phyloP scores from a whole-genome alignment of 37 sponge, comb jelly and placozoan genomes.

The Ephydatia muelleri region DNA sequence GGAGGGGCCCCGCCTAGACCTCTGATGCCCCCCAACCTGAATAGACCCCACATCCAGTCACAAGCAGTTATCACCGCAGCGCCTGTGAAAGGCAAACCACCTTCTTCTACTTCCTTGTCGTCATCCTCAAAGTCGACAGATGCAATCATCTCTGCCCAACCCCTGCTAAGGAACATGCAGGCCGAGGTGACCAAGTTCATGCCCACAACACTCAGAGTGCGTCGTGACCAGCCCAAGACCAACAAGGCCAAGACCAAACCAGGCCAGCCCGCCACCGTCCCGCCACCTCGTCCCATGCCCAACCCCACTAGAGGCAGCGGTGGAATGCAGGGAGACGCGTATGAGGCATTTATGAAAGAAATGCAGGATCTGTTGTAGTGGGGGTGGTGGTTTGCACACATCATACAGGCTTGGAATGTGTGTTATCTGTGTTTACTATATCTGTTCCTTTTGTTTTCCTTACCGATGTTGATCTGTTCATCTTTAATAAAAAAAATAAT shows the following conservation, averaged over 20 bases:
- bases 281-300: not conserved
- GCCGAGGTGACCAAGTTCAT: constrained; percentile 96
- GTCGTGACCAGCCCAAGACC: constrained; percentile 79
- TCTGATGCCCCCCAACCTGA: constrained; percentile 27
- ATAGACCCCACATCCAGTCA: constrained; percentile 67
- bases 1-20: constrained; percentile 47
- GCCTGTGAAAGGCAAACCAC: constrained; percentile 10
- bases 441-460: too few relatives aligned
- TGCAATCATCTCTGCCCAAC: constrained; percentile 85
- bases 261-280: not conserved
- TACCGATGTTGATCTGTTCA: too few relatives aligned
- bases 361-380: constrained; percentile 90
- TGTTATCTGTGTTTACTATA: too few relatives aligned
- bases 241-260: constrained; percentile 33
- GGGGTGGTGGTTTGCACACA: too few relatives aligned
- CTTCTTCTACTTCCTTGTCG: not conserved
- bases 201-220: constrained; percentile 83
- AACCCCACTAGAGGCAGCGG: not conserved
- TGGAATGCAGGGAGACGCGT: constrained; percentile 80
- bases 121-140: not conserved
- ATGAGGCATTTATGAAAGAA: constrained; percentile 94
- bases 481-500: too few relatives aligned
- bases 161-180: constrained; percentile 83
- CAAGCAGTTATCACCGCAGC: constrained; percentile 46
- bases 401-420: too few relatives aligned